These are phyloP conservation scores for Heterohyrax brucei DNA, from an alignment of 2,797 vertebrate species.

Conservation along the genomic window DNA sequence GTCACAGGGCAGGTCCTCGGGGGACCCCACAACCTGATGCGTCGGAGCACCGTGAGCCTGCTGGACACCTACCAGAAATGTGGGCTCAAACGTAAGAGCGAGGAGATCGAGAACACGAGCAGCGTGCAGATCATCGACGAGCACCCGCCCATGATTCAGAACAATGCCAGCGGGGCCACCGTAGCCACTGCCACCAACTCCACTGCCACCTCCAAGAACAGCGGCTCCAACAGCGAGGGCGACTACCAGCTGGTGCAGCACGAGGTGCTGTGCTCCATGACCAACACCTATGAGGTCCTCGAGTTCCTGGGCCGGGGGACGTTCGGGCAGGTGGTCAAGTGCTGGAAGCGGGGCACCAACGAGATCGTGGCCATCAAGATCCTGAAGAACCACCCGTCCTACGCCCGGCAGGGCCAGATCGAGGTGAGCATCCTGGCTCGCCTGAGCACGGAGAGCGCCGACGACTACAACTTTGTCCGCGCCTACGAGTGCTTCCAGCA, in stretches of 20 bases:
- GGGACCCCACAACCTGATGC: conserved; percentile 97
- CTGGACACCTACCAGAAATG: conserved; percentile 99
- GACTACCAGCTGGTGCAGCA: conserved; percentile 99
- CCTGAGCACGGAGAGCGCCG: conserved; percentile 98
- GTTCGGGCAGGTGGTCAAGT: conserved; percentile 99
- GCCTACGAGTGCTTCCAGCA: conserved; percentile 99
- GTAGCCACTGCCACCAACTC: conserved; percentile 97
- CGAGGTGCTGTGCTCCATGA: conserved; percentile 99
- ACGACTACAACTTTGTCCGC: conserved; percentile 99
- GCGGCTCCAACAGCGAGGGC: conserved; percentile 98
- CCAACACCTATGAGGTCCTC: conserved; percentile 98
- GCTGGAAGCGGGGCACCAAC: conserved; percentile 99
- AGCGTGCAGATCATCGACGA: conserved; percentile 98
- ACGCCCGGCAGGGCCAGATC: conserved; percentile 98
- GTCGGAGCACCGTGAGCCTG: conserved; percentile 99
- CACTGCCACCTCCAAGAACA: conserved; percentile 98
- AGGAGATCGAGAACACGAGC: conserved; percentile 97
- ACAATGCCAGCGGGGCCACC: conserved; percentile 95
- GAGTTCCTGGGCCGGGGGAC: conserved; percentile 99
- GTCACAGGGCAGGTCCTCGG: conserved; percentile 93
- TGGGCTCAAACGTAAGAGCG: conserved; percentile 99
- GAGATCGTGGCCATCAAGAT: conserved; percentile 99
- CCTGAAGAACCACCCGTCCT: conserved; percentile 99
- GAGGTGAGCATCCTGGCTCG: conserved; percentile 99
- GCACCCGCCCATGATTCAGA: conserved; percentile 97